Percentiles rank a stretch among this genome's conserved stretches.
Conservation (phyloP, 2,113 vertebrate genomes). For the Syngnathus floridae region DNA sequence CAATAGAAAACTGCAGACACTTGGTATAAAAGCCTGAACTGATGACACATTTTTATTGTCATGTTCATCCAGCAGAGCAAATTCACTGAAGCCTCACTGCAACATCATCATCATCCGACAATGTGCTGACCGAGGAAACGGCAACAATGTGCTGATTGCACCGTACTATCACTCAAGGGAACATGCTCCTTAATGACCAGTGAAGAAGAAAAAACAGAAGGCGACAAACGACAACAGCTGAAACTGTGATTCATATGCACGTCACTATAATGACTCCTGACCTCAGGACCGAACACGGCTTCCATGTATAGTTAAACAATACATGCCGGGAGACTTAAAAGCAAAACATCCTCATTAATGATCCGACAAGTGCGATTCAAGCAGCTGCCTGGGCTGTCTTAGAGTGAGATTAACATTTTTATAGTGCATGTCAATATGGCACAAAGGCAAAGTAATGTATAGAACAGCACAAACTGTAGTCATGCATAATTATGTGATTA, state of each 20-base stretch:
- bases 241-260: conserved; percentile 61
- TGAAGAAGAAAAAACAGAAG: conserved; percentile 56
- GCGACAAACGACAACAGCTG: conserved; percentile 49
- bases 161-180: conserved; percentile 62
- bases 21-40: neutral
- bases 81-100: conserved; percentile 28
- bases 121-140: conserved; percentile 55
- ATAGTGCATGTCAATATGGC: conserved; percentile 1
- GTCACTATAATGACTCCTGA: conserved; percentile 54
- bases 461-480: conserved; percentile 13
- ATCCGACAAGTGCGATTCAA: conserved; percentile 17
- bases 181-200: conserved; percentile 53
- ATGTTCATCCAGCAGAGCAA: conserved; percentile 16
- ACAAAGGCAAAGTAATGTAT: neutral
- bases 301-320: conserved; percentile 41
- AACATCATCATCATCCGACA: conserved; percentile 40
- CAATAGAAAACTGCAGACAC: neutral
- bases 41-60: conserved; percentile 6
- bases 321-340: conserved; percentile 35
- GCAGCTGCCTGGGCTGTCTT: conserved; percentile 20
- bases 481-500: conserved; percentile 5
- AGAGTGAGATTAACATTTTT: neutral
- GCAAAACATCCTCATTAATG: conserved; percentile 32
- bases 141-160: conserved; percentile 59
- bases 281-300: conserved; percentile 23